Base-by-base conservation (phyloP, 2,888 invertebrate genomes). In the Aethes cnicana region DNA sequence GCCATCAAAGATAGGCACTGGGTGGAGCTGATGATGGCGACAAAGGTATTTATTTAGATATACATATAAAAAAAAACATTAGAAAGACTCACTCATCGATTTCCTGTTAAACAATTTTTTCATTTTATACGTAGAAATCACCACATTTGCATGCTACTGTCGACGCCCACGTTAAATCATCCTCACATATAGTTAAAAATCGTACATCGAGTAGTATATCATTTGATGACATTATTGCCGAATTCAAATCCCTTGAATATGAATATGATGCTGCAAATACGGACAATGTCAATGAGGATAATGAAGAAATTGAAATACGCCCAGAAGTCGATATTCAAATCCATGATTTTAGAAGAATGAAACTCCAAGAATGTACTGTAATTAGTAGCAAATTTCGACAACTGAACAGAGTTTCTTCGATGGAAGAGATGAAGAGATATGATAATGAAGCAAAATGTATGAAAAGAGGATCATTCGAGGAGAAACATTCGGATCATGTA, bases 1-100 rank as follows among this genome's bases (percentile, higher is more conserved):
- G 95, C 98, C 0, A 97, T 98, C 62, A 92, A 96, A 57, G 96
- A 97, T 55, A 92, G 98, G 36, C 98, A 98, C 84, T 98, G 98
- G 98, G 90, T 94, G 47, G 97, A 98, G 74, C 88, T 98, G 12
- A 98, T 98, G 96, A 93, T 93, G 74, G 96, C 96, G 6, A 98
- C 98, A 0, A 95, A 97, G 90, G 95, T 95, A 61, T 70, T 64
- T 33, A 2, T 23, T 21, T 5, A 2, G 1, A 7, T 2, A 36
- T 53, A n/a, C n/a, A n/a, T n/a, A n/a, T n/a, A n/a, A n/a, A n/a
- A n/a, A n/a, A n/a, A n/a, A n/a, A n/a, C n/a, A n/a, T n/a, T n/a
- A n/a, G n/a, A n/a, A n/a, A n/a, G n/a, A n/a, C n/a, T n/a, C n/a
- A n/a, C n/a, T n/a, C n/a, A 4, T 21, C 8, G 11, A 21, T 18